These are phyloP conservation scores for Eubasilissa splendida DNA, from an alignment of 2,888 invertebrate genomes.

Conservation along the genomic window DNA sequence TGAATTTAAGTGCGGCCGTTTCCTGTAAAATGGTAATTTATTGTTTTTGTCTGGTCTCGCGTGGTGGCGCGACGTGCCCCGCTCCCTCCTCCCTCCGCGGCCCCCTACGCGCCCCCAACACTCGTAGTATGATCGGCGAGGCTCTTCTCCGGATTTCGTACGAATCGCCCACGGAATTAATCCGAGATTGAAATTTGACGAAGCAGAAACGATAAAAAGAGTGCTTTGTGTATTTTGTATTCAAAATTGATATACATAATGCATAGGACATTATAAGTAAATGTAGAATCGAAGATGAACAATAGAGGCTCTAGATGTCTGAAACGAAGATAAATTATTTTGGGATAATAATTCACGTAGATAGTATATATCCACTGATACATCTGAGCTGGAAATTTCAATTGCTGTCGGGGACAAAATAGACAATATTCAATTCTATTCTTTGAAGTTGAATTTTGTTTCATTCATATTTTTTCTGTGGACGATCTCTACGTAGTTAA, in stretches of 20 bases:
- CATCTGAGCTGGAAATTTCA: no score
- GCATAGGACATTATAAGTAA: conserved; percentile 8
- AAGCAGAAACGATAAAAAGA: conserved; percentile 32
- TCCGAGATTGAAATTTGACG: conserved; percentile 35
- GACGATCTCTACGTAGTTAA: no score
- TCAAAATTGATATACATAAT: conserved; percentile 19
- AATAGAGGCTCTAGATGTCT: not conserved
- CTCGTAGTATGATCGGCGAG: not conserved
- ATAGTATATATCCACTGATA: no score
- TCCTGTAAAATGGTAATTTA: conserved; percentile 58
- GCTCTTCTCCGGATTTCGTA: not conserved
- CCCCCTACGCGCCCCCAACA: not conserved
- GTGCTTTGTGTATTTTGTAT: conserved; percentile 1
- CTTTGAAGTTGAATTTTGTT: no score
- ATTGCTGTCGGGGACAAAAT: no score
- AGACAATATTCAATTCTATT: no score
- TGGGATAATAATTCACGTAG: no score
- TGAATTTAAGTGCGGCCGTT: conserved; percentile 57
- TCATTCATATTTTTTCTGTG: no score
- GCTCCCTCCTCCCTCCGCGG: conserved; percentile 4
- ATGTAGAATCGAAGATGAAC: not conserved
- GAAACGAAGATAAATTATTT: no score
- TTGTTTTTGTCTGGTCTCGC: conserved; percentile 50
- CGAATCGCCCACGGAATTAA: conserved; percentile 27
- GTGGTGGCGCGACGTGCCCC: conserved; percentile 40